Conservation (phyloP, 2,888 invertebrate species). For the Drosophila robusta region DNA sequence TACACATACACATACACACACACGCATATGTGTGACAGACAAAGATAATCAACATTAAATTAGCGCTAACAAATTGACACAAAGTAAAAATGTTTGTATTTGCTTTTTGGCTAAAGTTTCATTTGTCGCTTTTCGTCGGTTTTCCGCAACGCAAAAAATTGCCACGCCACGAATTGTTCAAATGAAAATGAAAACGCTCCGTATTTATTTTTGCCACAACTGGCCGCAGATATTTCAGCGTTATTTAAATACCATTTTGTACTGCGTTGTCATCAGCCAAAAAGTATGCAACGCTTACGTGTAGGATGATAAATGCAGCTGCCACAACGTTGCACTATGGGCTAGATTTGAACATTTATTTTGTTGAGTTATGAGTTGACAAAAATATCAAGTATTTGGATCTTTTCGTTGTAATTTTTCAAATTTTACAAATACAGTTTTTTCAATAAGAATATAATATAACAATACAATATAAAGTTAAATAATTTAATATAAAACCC, state of each 20-base stretch:
- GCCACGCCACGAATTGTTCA: background rate
- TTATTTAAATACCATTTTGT: conserved; percentile 49
- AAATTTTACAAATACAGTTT: too few species aligned
- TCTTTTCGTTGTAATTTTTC: too few species aligned
- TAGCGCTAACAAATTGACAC: conserved; percentile 75
- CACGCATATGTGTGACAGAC: conserved; percentile 21
- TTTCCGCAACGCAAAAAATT: conserved; percentile 26
- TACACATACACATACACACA: background rate
- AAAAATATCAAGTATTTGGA: too few species aligned
- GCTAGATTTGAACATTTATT: too few species aligned
- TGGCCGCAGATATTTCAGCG: conserved; percentile 38
- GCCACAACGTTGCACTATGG: conserved; percentile 8
- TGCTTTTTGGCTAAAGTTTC: conserved; percentile 8
- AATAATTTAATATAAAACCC: too few species aligned
- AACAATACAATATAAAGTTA: too few species aligned
- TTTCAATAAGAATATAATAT: too few species aligned
- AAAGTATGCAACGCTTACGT: conserved; percentile 52
- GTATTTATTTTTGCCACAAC: conserved; percentile 44
- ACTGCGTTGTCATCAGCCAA: conserved; percentile 22
- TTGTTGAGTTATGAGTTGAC: too few species aligned
- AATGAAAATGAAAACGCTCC: conserved; percentile 15
- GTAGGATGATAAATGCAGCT: conserved; percentile 47
- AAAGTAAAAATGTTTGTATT: conserved; percentile 26
- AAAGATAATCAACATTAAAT: conserved; percentile 75
- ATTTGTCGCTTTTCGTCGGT: conserved; percentile 14